Percentiles rank a stretch among this genome's conserved stretches.
Evolutionary conservation across 2,888 invertebrate species (phyloP).

Genomic region (Polia nebulosa): DNA sequence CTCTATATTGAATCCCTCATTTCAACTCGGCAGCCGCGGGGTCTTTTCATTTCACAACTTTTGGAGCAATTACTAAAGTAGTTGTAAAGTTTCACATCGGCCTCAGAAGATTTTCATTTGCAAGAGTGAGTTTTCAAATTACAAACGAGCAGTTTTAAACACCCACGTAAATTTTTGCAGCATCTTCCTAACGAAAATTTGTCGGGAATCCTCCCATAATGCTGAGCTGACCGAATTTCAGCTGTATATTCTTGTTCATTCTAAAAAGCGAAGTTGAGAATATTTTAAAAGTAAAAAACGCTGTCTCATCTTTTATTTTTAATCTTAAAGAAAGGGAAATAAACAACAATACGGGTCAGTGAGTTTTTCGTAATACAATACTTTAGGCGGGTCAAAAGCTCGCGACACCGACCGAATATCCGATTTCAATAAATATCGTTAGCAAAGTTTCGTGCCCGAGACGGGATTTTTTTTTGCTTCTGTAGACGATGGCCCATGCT

Average conservation of each 20-base stretch:
- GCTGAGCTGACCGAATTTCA: conserved; percentile 14
- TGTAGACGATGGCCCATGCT: conserved; percentile 5
- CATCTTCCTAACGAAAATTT: conserved; percentile 32
- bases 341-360: conserved; percentile 58
- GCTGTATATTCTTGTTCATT: conserved; percentile 22
- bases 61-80: conserved; percentile 86
- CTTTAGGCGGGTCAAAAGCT: conserved; percentile 61
- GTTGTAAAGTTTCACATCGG: conserved; percentile 82
- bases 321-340: conserved; percentile 53
- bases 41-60: conserved; percentile 82
- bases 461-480: conserved; percentile 30
- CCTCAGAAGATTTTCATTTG: conserved; percentile 81
- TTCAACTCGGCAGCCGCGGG: conserved; percentile 75
- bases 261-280: conserved; percentile 1
- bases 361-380: conserved; percentile 63
- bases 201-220: conserved; percentile 16
- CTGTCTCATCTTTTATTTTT: conserved; percentile 41
- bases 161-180: conserved; percentile 43
- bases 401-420: conserved; percentile 56
- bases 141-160: conserved; percentile 73
- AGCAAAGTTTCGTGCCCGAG: conserved; percentile 50
- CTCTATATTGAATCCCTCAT: conserved; percentile 76
- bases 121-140: conserved; percentile 80
- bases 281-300: conserved; percentile 39
- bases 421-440: conserved; percentile 66